These are phyloP conservation scores for Percopsis transmontana DNA, from an alignment of 2,113 vertebrate species.

Conservation along the genomic window DNA sequence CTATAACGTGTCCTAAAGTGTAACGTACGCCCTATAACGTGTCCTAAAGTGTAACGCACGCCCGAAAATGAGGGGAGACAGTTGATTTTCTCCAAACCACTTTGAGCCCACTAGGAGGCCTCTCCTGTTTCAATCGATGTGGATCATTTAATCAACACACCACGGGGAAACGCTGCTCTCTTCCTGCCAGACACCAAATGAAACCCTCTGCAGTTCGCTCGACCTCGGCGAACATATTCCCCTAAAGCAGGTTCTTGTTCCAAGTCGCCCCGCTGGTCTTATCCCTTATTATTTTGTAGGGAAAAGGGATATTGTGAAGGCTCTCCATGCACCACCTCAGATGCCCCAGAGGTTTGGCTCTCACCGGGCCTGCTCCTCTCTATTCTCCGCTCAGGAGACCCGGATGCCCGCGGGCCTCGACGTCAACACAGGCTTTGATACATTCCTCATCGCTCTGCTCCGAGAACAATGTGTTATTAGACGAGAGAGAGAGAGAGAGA, in stretches of 20 bases:
- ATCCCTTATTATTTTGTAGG: conserved; percentile 23
- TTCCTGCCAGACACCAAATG: conserved; percentile 18
- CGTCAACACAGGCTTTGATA: conserved; percentile 39
- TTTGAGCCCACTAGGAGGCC: no score
- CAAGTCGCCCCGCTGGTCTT: not conserved
- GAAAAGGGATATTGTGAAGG: conserved; percentile 2
- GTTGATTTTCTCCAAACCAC: no score
- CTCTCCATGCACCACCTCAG: conserved; percentile 11
- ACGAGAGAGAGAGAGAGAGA: no score
- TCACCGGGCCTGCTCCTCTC: conserved; percentile 4
- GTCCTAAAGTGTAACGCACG: no score
- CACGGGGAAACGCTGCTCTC: conserved; percentile 17
- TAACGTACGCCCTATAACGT: no score
- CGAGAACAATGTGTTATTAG: conserved; percentile 55
- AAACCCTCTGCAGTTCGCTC: conserved; percentile 44
- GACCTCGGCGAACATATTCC: conserved; percentile 27
- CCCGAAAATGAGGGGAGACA: no score
- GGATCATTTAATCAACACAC: conserved; percentile 31
- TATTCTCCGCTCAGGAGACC: conserved; percentile 37
- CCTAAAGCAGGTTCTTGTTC: conserved; percentile 25
- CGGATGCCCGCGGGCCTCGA: conserved; percentile 39
- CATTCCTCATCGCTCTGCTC: conserved; percentile 38
- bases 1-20: no score
- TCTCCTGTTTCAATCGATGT: conserved; percentile 45
- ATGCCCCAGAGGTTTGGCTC: conserved; percentile 6